A percentile compares a stretch with the other conserved stretches of the same genome.
phyloP scores from a whole-genome alignment of 2,113 vertebrate genomes.

The Prunella himalayana region DNA sequence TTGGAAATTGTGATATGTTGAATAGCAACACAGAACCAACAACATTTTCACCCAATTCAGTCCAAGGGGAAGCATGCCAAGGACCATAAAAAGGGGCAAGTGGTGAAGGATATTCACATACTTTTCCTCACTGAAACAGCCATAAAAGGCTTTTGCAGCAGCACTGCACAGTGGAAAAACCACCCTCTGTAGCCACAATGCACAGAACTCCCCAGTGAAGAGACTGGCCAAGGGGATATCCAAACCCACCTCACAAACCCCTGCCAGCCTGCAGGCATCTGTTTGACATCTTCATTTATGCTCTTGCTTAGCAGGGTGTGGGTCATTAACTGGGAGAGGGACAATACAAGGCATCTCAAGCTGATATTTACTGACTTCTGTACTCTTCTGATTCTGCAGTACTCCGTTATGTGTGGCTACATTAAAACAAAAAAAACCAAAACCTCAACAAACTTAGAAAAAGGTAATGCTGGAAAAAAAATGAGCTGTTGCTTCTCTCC shows the following conservation, averaged over 20 bases:
- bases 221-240: neutral
- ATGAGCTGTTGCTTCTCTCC: neutral
- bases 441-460: neutral
- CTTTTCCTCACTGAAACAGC: neutral
- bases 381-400: neutral
- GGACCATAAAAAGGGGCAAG: neutral
- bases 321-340: neutral
- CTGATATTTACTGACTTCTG: neutral
- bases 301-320: neutral
- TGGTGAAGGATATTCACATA: neutral
- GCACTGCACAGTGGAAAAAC: neutral
- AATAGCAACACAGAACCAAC: neutral
- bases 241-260: neutral
- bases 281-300: neutral
- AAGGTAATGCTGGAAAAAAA: neutral
- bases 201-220: neutral
- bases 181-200: accelerated
- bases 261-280: neutral
- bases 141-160: neutral
- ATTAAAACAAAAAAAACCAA: neutral
- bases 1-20: neutral
- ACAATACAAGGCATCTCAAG: neutral
- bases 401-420: neutral
- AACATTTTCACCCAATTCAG: neutral
- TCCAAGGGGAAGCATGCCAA: neutral